These are phyloP conservation scores for Dascillus cervinus DNA, from an alignment of 2,888 invertebrate genomes.

Conservation along the genomic window DNA sequence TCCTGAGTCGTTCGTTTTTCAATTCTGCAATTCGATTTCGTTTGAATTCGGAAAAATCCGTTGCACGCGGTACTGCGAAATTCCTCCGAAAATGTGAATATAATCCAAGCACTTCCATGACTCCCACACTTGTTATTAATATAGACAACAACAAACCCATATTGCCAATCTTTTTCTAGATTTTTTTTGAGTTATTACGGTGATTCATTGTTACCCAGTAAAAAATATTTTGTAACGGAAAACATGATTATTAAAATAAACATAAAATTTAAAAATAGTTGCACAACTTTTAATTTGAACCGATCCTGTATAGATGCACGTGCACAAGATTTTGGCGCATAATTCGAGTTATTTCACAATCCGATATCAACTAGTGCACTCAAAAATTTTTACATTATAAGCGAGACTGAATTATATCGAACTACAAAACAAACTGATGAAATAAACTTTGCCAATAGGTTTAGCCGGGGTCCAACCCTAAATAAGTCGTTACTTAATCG, in stretches of 20 bases:
- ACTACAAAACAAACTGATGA: slow-evolving; percentile 15
- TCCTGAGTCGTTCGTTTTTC: slow-evolving; percentile 10
- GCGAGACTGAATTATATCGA: slow-evolving; percentile 17
- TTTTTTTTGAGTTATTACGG: too few species aligned
- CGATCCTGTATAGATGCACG: too few species aligned
- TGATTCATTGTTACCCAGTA: too few species aligned
- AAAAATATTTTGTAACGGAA: too few species aligned
- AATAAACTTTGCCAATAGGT: slow-evolving; percentile 15
- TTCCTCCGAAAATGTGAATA: slow-evolving; percentile 44
- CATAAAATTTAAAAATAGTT: too few species aligned
- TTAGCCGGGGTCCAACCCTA: slow-evolving; percentile 23
- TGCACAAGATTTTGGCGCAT: slow-evolving; percentile 9
- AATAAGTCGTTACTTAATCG: slow-evolving; percentile 25
- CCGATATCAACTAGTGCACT: slow-evolving; percentile 3
- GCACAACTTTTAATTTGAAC: too few species aligned
- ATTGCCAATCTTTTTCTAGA: slow-evolving; percentile 19
- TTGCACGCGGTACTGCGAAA: too few species aligned
- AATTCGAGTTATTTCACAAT: slow-evolving; percentile 7
- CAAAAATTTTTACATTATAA: slow-evolving; percentile 8
- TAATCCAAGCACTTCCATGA: slow-evolving; percentile 59
- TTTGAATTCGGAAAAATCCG: slow-evolving; percentile 10
- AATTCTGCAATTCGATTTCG: slow-evolving; percentile 11
- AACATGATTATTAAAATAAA: too few species aligned
- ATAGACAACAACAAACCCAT: slow-evolving; percentile 72
- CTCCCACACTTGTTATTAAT: slow-evolving; percentile 67